Percentiles rank a stretch among this genome's conserved stretches.
These are phyloP conservation scores for Pithys albifrons DNA, from an alignment of 2,113 vertebrate species.

Conservation along the genomic window DNA sequence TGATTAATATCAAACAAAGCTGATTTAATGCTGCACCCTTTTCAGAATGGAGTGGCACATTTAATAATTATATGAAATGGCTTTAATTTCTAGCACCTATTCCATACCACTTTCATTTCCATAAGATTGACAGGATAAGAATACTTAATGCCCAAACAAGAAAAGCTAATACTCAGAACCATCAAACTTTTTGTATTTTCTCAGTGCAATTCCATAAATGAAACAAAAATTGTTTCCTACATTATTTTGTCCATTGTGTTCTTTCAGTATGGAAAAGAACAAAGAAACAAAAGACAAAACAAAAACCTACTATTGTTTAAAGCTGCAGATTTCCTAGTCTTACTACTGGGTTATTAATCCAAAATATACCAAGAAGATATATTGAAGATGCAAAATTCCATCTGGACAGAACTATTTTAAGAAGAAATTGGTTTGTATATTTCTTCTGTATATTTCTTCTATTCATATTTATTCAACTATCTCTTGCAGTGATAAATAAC, in stretches of 20 bases:
- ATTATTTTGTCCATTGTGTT: not conserved
- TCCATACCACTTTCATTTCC: constrained; percentile 48
- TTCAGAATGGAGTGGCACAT: constrained; percentile 39
- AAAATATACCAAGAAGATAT: not conserved
- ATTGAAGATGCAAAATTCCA: not conserved
- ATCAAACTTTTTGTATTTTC: not conserved
- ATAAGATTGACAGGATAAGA: constrained; percentile 34
- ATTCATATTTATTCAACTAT: constrained; percentile 31
- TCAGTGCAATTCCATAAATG: not conserved
- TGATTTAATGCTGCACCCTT: constrained; percentile 64
- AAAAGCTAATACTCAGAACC: not conserved
- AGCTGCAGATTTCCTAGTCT: not conserved
- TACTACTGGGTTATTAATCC: constrained; percentile 20
- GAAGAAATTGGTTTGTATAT: not conserved
- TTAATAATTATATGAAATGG: constrained; percentile 69
- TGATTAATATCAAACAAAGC: constrained; percentile 75
- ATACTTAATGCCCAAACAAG: constrained; percentile 45
- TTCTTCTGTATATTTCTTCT: not conserved
- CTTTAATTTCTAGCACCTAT: constrained; percentile 57
- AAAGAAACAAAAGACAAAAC: not conserved
- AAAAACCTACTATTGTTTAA: not conserved
- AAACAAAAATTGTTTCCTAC: not conserved
- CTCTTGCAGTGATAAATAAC: not conserved
- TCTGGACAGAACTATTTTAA: not conserved
- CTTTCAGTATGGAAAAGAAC: not conserved